Conservation (phyloP, 1,140 invertebrate species). For the Panonychus citri region DNA sequence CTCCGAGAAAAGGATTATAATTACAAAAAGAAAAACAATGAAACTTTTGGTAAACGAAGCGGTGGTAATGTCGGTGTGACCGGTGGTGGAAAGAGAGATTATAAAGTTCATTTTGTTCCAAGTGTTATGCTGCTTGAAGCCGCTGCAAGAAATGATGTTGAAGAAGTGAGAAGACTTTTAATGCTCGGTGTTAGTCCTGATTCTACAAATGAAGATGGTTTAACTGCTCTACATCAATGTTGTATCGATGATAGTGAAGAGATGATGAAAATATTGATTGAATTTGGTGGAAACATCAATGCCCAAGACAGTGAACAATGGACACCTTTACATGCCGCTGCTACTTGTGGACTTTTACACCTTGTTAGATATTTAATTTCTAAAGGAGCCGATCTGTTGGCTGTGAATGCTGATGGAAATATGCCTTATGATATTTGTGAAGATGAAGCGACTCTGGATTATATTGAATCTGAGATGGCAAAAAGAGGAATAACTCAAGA, state of each 20-base stretch:
- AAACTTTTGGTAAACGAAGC: background rate
- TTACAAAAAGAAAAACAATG: constrained; percentile 11
- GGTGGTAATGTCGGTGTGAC: no score
- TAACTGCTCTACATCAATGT: constrained; percentile 94
- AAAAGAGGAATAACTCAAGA: constrained; percentile 46
- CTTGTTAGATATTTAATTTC: constrained; percentile 45
- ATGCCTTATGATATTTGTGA: constrained; percentile 99
- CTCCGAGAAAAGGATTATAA: constrained; percentile 41
- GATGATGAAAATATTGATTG: constrained; percentile 67
- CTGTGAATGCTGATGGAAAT: constrained; percentile 96
- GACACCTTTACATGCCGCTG: constrained; percentile 94
- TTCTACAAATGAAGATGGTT: constrained; percentile 90
- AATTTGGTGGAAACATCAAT: constrained; percentile 89
- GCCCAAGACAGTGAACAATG: constrained; percentile 94
- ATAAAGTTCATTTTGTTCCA: constrained; percentile 56
- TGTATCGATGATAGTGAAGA: constrained; percentile 97
- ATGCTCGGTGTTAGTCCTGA: constrained; percentile 76
- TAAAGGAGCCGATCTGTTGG: constrained; percentile 76
- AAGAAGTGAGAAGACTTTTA: constrained; percentile 68
- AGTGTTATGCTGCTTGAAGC: constrained; percentile 82
- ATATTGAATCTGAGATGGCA: constrained; percentile 96
- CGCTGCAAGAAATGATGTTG: constrained; percentile 77
- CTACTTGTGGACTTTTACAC: constrained; percentile 90
- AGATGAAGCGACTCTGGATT: constrained; percentile 82
- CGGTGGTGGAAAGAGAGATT: constrained; percentile 13